Percentiles rank a stretch among this genome's conserved stretches.
These are phyloP conservation scores for Paracentrotus lividus DNA, from an alignment of 53 echinoderm and acorn worm genomes.

Conservation along the genomic window DNA sequence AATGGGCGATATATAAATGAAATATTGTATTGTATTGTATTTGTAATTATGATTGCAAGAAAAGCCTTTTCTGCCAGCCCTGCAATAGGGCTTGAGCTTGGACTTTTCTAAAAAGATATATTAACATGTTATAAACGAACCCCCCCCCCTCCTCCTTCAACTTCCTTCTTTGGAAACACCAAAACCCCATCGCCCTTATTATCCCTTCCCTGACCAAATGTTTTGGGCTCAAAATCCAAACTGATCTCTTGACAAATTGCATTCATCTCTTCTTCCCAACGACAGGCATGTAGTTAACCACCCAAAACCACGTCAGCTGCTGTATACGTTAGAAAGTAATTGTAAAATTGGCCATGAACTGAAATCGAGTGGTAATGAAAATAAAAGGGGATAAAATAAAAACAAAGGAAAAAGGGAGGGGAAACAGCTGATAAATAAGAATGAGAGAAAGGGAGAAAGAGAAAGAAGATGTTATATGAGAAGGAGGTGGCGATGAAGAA, in stretches of 20 bases:
- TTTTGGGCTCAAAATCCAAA: background rate
- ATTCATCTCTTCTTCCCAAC: background rate
- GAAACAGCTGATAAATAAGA: background rate
- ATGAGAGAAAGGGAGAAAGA: background rate
- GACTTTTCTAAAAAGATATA: no score
- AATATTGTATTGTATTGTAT: no score
- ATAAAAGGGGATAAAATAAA: background rate
- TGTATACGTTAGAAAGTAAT: background rate
- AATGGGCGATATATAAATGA: no score
- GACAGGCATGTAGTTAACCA: background rate
- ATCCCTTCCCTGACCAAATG: background rate
- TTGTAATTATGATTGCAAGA: no score
- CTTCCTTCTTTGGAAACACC: no score
- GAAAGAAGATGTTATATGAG: background rate
- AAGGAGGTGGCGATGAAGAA: background rate
- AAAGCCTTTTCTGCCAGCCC: no score
- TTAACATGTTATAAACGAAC: no score
- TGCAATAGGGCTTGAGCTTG: no score
- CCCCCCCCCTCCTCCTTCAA: no score
- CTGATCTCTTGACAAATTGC: background rate
- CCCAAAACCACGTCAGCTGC: background rate
- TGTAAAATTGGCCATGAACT: conserved; percentile 31
- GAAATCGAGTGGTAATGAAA: background rate
- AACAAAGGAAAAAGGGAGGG: background rate
- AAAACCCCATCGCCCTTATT: no score